phyloP scores from a whole-genome alignment of 2,797 vertebrate genomes.

The Margarornis squamiger region DNA sequence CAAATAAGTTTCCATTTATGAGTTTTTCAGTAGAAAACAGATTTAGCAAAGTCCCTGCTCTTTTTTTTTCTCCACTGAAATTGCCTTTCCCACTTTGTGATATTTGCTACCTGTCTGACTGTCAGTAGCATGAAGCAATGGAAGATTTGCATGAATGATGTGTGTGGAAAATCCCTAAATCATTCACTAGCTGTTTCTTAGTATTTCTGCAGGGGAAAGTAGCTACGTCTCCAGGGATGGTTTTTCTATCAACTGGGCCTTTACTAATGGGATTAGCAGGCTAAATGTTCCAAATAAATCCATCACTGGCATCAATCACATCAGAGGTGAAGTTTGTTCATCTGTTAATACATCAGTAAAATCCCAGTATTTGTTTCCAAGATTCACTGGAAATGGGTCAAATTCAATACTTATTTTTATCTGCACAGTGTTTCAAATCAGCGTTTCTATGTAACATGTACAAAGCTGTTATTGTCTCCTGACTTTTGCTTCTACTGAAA shows the following conservation, averaged over 20 bases:
- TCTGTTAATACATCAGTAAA: neutral
- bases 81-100: neutral
- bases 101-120: conserved; percentile 42
- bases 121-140: conserved; percentile 30
- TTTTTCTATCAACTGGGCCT: conserved; percentile 27
- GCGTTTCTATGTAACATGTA: rapidly evolving
- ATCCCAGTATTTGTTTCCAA: neutral
- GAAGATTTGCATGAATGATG: neutral
- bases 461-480: neutral
- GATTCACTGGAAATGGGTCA: neutral
- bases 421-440: neutral
- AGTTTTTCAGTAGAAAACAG: conserved; percentile 29
- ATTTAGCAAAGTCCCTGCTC: neutral
- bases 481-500: neutral
- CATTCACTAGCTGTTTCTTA: neutral
- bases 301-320: neutral
- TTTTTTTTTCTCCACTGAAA: neutral
- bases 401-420: neutral
- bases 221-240: neutral
- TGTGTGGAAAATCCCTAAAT: conserved; percentile 28
- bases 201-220: conserved; percentile 16
- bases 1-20: conserved; percentile 45
- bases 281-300: conserved; percentile 21
- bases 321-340: neutral
- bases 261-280: conserved; percentile 45